These are phyloP conservation scores for Athripsodes cinereus DNA, from an alignment of 2,888 invertebrate genomes.

Conservation along the genomic window DNA sequence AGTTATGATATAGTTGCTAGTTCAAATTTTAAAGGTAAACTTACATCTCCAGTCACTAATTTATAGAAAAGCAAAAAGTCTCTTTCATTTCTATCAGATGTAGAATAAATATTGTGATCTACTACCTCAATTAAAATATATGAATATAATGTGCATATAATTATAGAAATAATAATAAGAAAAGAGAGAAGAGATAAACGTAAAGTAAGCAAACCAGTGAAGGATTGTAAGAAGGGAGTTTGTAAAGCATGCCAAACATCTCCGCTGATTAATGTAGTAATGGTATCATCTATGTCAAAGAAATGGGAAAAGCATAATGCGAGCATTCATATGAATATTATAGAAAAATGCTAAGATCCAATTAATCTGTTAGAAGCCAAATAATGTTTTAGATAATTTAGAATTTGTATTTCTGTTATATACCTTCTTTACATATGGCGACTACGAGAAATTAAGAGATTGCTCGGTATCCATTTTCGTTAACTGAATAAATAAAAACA, in stretches of 20 bases:
- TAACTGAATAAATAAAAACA: slow-evolving; percentile 24
- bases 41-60: too few species aligned
- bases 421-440: slow-evolving; percentile 24
- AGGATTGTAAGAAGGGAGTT: not conserved
- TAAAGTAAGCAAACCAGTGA: not conserved
- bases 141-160: too few species aligned
- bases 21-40: too few species aligned
- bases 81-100: too few species aligned
- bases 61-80: too few species aligned
- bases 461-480: slow-evolving; percentile 25
- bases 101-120: too few species aligned
- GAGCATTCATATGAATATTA: slow-evolving; percentile 6
- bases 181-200: not conserved
- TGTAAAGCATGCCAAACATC: slow-evolving; percentile 21
- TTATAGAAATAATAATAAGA: too few species aligned
- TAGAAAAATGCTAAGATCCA: slow-evolving; percentile 13
- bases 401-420: slow-evolving; percentile 18
- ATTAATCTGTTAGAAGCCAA: slow-evolving; percentile 13
- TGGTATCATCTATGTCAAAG: not conserved
- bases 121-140: too few species aligned
- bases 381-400: slow-evolving; percentile 1
- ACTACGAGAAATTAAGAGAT: slow-evolving; percentile 23
- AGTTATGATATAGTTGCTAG: too few species aligned
- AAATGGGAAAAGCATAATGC: slow-evolving; percentile 24
- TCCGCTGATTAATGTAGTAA: not conserved